A percentile compares a stretch with the other conserved stretches of the same genome.
Evolutionary conservation across 2,888 invertebrate genomes (phyloP).

Genomic region (Ethmia dodecea): DNA sequence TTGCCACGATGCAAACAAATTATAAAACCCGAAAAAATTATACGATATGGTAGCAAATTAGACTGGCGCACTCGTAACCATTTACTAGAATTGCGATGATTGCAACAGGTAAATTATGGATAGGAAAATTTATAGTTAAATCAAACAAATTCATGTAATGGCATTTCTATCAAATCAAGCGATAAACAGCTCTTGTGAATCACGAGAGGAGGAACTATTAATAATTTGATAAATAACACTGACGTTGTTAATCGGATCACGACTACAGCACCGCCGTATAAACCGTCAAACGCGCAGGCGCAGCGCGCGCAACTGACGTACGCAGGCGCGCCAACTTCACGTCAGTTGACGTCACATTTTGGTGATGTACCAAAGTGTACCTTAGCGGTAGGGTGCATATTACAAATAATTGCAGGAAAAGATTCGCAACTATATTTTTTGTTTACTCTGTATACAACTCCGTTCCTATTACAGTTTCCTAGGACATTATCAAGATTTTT

Average conservation of each 20-base stretch:
- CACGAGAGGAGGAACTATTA: constrained; percentile 8
- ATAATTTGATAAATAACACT: constrained; percentile 40
- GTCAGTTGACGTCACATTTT: constrained; percentile 41
- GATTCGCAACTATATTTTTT: no score
- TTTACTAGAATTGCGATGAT: constrained; percentile 30
- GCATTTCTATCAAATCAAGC: constrained; percentile 32
- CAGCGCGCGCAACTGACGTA: constrained; percentile 72
- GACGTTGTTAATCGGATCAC: constrained; percentile 77
- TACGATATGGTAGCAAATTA: constrained; percentile 28
- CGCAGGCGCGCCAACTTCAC: constrained; percentile 67
- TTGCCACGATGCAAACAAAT: constrained; percentile 13
- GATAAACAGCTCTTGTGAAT: constrained; percentile 38
- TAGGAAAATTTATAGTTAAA: background rate
- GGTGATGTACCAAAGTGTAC: no score
- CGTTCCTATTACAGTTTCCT: no score
- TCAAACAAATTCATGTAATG: constrained; percentile 2
- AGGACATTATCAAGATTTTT: no score
- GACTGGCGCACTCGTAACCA: constrained; percentile 31
- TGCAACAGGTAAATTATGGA: constrained; percentile 10
- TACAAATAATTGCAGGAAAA: no score
- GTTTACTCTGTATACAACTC: no score
- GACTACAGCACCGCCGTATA: constrained; percentile 74
- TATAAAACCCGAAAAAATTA: background rate
- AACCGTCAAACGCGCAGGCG: constrained; percentile 75
- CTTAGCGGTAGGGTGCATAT: constrained; percentile 33